These are phyloP conservation scores for Neosilurus mollespiculum DNA, from an alignment of 2,797 vertebrate species.

Conservation along the genomic window DNA sequence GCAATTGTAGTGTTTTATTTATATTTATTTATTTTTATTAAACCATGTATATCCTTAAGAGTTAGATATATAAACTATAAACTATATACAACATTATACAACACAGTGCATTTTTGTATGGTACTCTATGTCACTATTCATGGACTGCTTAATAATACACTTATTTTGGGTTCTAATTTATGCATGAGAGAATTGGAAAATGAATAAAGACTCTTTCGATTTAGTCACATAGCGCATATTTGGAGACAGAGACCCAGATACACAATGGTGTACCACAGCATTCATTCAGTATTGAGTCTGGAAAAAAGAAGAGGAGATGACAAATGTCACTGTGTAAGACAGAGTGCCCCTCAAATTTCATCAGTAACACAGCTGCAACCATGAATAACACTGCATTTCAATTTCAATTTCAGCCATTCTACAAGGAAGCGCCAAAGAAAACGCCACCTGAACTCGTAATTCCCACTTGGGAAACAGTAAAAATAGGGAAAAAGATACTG, in stretches of 20 bases:
- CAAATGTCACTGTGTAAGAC: constrained; percentile 12
- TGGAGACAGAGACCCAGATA: constrained; percentile 33
- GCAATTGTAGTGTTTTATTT: neutral
- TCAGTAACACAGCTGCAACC: constrained; percentile 30
- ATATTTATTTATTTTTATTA: neutral
- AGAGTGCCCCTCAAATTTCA: neutral
- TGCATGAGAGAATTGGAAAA: constrained; percentile 21
- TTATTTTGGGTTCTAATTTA: constrained; percentile 39
- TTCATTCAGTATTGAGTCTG: constrained; percentile 14
- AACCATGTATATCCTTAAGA: neutral
- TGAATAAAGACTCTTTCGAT: constrained; percentile 41
- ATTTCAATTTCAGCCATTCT: neutral
- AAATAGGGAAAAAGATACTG: too few relatives aligned
- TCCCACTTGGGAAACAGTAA: neutral
- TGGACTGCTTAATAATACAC: constrained; percentile 32
- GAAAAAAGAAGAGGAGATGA: constrained; percentile 9
- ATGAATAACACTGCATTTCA: constrained; percentile 6
- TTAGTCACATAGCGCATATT: constrained; percentile 27
- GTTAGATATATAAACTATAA: too few relatives aligned
- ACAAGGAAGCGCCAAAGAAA: neutral
- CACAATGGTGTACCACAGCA: constrained; percentile 17
- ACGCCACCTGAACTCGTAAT: neutral
- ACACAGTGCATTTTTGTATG: neutral
- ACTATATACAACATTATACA: neutral
- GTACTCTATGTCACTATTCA: constrained; percentile 30